Evolutionary conservation across 2,888 invertebrate genomes (phyloP), one percentile per base, ranked within the genome.

Genomic region (Morpho helenor): DNA sequence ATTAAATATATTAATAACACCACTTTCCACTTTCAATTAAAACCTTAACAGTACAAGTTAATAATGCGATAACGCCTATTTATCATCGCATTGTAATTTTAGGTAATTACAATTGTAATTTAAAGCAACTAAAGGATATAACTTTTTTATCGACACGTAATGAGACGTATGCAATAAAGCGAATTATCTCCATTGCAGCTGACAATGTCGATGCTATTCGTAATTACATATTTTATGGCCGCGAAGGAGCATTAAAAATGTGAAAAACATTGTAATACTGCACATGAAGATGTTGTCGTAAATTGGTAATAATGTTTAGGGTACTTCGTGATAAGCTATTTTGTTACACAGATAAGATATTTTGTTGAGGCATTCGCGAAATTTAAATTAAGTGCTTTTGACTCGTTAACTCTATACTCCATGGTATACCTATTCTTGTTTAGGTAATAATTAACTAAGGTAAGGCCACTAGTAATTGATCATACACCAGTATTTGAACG

Each of bases 101-200:
- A 52, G 45, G 47, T 64, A 61, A 65, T 66, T 60, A 61, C 58
- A 46, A 63, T 56, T 63, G 55, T 56, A 64, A 64, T 61, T 65
- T 41, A 39, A 54, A 52, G 57, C 55, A 60, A 66, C 57, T 64
- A 45, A 61, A 50, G 60, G 53, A 54, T 60, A 58, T 52, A 64
- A 63, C 55, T 49, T 56, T 62, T 66, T 66, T 64, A 63, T 61
- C 54, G 50, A 52, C 61, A 60, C 68, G 61, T 65, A 66, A 67
- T 68, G 66, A 66, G 66, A 67, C 63, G 65, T 66, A 67, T 70
- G 68, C 62, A 67, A 59, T 66, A 68, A 66, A 69, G 68, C 63
- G 72, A 75, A 76, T 76, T 69, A 61, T 59, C 53, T 52, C 46
- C 56, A 56, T n/a, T 55, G 51, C 59, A 51, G 42, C 56, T 46